Percentiles rank a stretch among this genome's conserved stretches.
These are phyloP conservation scores for Strigops habroptila DNA, from an alignment of 2,113 vertebrate genomes.

Conservation along the genomic window DNA sequence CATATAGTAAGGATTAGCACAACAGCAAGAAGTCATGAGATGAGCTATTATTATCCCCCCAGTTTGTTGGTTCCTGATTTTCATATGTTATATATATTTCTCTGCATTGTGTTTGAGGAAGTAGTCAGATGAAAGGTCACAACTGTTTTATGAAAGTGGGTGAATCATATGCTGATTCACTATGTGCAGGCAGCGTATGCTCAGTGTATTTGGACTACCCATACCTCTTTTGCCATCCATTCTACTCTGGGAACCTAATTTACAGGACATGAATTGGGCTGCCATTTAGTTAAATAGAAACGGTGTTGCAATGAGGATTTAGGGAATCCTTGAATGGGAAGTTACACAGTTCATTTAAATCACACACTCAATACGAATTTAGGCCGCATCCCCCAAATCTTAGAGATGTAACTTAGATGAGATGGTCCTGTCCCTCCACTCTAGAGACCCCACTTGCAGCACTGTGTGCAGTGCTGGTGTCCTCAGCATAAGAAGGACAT, in stretches of 20 bases:
- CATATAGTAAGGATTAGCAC: background rate
- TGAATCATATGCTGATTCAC: conserved; percentile 28
- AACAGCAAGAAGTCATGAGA: background rate
- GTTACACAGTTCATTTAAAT: background rate
- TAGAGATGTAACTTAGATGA: background rate
- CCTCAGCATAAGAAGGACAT: background rate
- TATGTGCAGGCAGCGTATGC: background rate
- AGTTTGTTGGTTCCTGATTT: background rate
- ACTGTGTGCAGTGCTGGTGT: background rate
- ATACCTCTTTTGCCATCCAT: background rate
- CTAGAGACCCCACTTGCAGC: background rate
- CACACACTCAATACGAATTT: background rate
- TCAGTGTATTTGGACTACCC: background rate
- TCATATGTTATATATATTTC: background rate
- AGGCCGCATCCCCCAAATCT: background rate
- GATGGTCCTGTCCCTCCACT: background rate
- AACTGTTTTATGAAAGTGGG: background rate
- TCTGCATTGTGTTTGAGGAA: conserved; percentile 32
- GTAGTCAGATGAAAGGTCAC: conserved; percentile 25
- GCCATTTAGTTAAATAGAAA: background rate
- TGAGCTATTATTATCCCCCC: background rate
- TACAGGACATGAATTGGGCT: background rate
- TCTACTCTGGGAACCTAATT: background rate
- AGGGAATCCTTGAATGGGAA: background rate
- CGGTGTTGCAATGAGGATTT: background rate